Conservation (phyloP, 1,140 invertebrate genomes). For the Galleria mellonella region DNA sequence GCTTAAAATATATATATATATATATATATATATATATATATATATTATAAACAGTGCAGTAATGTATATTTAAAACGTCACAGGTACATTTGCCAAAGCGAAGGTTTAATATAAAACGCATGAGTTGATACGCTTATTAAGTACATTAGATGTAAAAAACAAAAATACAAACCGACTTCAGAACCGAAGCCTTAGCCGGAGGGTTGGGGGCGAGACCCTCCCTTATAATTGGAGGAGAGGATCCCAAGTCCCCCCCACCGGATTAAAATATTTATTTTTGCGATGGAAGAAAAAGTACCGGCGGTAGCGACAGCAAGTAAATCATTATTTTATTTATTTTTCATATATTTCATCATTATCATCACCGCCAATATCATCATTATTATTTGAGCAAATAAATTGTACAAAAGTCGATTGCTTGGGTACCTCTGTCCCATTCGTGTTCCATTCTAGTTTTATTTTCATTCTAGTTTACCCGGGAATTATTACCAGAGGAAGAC, state of each 20-base stretch:
- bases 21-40: too few species aligned
- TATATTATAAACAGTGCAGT: too few species aligned
- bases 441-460: not conserved
- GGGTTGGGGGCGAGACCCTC: constrained; percentile 14
- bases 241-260: constrained; percentile 24
- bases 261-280: constrained; percentile 66
- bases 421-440: too few species aligned
- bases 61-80: too few species aligned
- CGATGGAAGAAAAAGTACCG: constrained; percentile 37
- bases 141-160: constrained; percentile 16
- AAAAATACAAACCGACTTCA: constrained; percentile 9
- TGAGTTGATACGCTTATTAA: too few species aligned
- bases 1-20: too few species aligned
- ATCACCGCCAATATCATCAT: not conserved
- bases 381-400: not conserved
- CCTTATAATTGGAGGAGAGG: constrained; percentile 31
- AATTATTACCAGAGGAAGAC: too few species aligned
- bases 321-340: not conserved
- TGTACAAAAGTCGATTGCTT: too few species aligned
- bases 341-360: not conserved
- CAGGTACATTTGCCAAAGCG: too few species aligned
- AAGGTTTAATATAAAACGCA: too few species aligned
- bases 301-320: constrained; percentile 14
- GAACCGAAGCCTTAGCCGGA: constrained; percentile 4
- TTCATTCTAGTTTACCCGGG: too few species aligned